Evolutionary conservation across 2,888 invertebrate genomes (phyloP).

Genomic region (Sarcophaga carnaria): DNA sequence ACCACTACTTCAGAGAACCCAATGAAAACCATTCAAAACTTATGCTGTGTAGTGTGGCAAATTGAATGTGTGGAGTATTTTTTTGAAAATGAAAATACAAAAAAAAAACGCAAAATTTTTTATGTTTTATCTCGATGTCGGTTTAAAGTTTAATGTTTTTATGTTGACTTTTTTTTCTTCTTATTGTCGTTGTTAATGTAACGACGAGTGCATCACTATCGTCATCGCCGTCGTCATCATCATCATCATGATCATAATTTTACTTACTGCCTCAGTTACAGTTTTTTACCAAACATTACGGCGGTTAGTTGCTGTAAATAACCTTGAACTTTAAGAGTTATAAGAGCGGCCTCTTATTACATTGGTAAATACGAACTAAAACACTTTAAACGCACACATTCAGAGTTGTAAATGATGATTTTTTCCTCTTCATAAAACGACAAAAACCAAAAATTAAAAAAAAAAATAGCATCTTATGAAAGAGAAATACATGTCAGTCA

Average conservation of each 20-base stretch:
- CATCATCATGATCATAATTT: slow-evolving; percentile 62
- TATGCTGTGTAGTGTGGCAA: slow-evolving; percentile 38
- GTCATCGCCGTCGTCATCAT: not conserved
- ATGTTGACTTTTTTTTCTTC: not conserved
- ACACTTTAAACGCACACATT: slow-evolving; percentile 13
- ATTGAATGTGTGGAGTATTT: slow-evolving; percentile 73
- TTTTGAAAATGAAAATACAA: slow-evolving; percentile 60
- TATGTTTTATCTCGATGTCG: slow-evolving; percentile 60
- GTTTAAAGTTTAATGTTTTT: slow-evolving; percentile 50
- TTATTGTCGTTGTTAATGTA: not conserved
- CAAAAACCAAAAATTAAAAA: slow-evolving; percentile 18
- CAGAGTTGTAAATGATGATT: slow-evolving; percentile 24
- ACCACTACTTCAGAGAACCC: not conserved
- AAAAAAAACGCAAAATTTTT: not conserved
- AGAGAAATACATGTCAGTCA: slow-evolving; percentile 66
- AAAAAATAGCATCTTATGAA: slow-evolving; percentile 32
- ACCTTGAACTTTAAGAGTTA: slow-evolving; percentile 76
- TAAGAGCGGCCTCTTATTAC: slow-evolving; percentile 50
- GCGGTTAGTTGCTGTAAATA: slow-evolving; percentile 76
- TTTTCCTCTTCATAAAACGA: slow-evolving; percentile 49
- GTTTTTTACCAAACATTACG: slow-evolving; percentile 74
- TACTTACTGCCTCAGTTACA: slow-evolving; percentile 68
- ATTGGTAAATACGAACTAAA: slow-evolving; percentile 45
- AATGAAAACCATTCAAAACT: slow-evolving; percentile 45
- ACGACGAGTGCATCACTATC: slow-evolving; percentile 37